phyloP scores from a whole-genome alignment of 30 jellyfish, hydroid and myxozoan genomes.

The Thelohanellus kitauei region DNA sequence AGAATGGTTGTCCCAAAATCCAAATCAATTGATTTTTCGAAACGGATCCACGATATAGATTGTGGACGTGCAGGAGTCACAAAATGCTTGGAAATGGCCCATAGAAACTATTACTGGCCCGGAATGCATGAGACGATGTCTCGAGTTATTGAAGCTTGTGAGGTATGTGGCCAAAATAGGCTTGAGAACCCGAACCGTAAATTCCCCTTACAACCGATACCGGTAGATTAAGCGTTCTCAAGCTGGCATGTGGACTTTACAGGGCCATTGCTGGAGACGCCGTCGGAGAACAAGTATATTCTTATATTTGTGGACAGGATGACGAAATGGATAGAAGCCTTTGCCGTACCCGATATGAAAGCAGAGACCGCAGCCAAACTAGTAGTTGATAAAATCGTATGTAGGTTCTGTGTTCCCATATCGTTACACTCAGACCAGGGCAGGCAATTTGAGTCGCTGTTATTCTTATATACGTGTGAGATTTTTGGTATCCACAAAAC shows the following conservation, averaged over 20 bases:
- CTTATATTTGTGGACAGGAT: conserved; percentile 16
- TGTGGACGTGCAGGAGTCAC: conserved; percentile 23
- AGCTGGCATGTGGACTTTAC: conserved; percentile 9
- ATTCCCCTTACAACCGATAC: conserved; percentile 16
- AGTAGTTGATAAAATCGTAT: conserved; percentile 11
- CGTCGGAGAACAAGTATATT: conserved; percentile 9
- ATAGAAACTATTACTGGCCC: conserved; percentile 18
- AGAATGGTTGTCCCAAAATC: too few species aligned
- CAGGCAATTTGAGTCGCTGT: conserved; percentile 9
- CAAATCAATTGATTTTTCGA: too few species aligned
- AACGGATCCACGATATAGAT: conserved; percentile 10
- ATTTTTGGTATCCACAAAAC: conserved; percentile 4
- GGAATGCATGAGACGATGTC: conserved; percentile 15
- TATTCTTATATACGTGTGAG: conserved; percentile 14
- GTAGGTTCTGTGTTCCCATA: conserved; percentile 17
- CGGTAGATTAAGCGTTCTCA: conserved; percentile 18
- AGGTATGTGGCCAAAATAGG: conserved; percentile 18
- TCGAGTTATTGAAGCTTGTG: conserved; percentile 16
- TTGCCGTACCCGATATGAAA: conserved; percentile 4
- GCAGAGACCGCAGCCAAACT: conserved; percentile 10
- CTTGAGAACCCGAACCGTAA: conserved; percentile 6
- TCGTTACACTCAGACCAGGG: conserved; percentile 10
- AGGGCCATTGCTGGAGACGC: conserved; percentile 21
- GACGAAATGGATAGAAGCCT: conserved; percentile 28
- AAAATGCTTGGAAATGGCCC: conserved; percentile 8